A percentile compares a stretch with the other conserved stretches of the same genome.
Conservation (phyloP, 2,797 vertebrate genomes). For the Cossypha caffra region DNA sequence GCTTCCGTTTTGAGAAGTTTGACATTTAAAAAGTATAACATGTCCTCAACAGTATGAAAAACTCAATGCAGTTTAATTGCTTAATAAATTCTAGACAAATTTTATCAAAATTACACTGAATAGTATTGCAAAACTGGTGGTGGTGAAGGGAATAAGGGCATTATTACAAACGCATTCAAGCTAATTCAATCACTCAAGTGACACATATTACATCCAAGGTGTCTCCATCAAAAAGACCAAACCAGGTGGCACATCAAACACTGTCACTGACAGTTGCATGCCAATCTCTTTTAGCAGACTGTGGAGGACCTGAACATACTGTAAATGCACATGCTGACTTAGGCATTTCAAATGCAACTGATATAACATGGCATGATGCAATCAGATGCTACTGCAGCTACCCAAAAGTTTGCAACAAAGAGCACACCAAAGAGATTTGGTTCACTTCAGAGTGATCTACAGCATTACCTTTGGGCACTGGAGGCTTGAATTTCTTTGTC, state of each 20-base stretch:
- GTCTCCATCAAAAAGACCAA: not conserved
- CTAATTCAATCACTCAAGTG: not conserved
- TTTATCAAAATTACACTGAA: not conserved
- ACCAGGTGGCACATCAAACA: not conserved
- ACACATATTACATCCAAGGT: not conserved
- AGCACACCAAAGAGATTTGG: not conserved
- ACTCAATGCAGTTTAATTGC: not conserved
- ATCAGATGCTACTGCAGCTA: not conserved
- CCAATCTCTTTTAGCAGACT: not conserved
- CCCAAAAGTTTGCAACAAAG: not conserved
- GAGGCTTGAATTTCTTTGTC: not conserved
- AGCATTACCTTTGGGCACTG: not conserved
- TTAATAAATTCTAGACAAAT: not conserved
- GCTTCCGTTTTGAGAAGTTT: not conserved
- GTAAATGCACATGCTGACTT: not conserved
- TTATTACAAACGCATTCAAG: not conserved
- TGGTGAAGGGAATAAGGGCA: not conserved
- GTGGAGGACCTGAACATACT: not conserved
- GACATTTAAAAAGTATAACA: not conserved
- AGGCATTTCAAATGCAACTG: not conserved
- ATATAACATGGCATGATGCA: not conserved
- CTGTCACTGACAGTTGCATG: not conserved
- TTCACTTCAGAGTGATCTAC: not conserved
- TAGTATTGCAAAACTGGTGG: not conserved
- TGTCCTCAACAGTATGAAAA: not conserved